A percentile compares a stretch with the other conserved stretches of the same genome.
Conservation (phyloP, 2,797 vertebrate genomes). For the Lithobates sylvaticus region DNA sequence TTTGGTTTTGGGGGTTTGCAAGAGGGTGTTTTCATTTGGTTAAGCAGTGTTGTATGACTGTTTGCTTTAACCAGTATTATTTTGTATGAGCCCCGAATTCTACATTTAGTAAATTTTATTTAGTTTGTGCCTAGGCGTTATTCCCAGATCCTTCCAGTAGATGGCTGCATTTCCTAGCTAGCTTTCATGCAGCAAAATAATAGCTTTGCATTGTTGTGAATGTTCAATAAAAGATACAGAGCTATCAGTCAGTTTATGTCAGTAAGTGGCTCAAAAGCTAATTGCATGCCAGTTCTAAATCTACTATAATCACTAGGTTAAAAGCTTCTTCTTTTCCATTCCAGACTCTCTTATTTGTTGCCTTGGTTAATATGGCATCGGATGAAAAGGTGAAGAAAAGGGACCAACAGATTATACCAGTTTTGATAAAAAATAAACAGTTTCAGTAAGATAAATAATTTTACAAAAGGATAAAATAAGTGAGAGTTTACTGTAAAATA, state of each 20-base stretch:
- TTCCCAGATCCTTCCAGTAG: constrained; percentile 52
- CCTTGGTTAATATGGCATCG: constrained; percentile 35
- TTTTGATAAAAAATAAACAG: constrained; percentile 27
- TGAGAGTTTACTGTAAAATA: neutral
- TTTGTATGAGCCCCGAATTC: neutral
- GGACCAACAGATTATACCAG: neutral
- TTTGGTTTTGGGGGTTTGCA: neutral
- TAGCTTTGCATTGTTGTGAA: neutral
- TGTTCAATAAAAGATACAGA: constrained; percentile 56
- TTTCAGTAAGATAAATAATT: neutral
- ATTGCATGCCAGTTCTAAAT: constrained; percentile 30
- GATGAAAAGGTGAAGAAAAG: constrained; percentile 43
- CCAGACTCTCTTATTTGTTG: constrained; percentile 38
- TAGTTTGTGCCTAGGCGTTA: neutral
- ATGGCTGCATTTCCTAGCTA: constrained; percentile 61
- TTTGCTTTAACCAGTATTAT: neutral
- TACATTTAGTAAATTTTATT: neutral
- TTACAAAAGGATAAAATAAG: neutral
- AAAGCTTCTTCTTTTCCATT: constrained; percentile 34
- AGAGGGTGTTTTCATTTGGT: neutral
- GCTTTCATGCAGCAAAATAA: neutral
- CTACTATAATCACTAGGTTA: constrained; percentile 33
- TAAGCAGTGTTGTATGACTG: too few species aligned
- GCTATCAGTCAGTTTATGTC: constrained; percentile 11
- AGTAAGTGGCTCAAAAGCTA: constrained; percentile 31